These are phyloP conservation scores for Lampropteryx suffumata DNA, from an alignment of 2,888 invertebrate species.

Conservation along the genomic window DNA sequence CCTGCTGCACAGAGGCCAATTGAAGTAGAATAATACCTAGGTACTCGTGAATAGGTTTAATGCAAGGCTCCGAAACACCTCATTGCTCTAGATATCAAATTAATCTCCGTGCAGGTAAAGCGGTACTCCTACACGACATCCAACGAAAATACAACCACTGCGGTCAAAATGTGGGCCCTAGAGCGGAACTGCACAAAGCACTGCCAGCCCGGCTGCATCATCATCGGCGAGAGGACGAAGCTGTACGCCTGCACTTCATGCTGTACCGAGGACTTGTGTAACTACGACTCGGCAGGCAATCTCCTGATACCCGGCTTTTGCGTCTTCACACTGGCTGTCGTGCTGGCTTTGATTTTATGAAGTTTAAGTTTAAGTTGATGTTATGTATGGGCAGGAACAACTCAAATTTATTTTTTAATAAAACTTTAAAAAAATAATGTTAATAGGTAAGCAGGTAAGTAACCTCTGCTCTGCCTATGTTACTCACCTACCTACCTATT, in stretches of 20 bases:
- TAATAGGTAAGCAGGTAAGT: no score
- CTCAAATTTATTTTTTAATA: neutral
- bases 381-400: no score
- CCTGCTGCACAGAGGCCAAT: no score
- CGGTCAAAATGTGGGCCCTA: constrained; percentile 89
- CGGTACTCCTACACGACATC: constrained; percentile 92
- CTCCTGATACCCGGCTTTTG: neutral
- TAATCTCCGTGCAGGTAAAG: constrained; percentile 84
- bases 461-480: no score
- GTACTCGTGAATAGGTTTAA: no score
- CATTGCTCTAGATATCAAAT: neutral
- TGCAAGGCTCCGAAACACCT: no score
- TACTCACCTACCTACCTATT: no score
- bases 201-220: constrained; percentile 94
- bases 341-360: constrained; percentile 21
- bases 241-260: constrained; percentile 94
- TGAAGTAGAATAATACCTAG: no score
- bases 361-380: neutral
- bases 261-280: constrained; percentile 90
- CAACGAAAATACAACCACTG: constrained; percentile 90
- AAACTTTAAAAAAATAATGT: no score
- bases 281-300: constrained; percentile 85
- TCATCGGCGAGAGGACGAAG: constrained; percentile 94
- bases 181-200: constrained; percentile 92
- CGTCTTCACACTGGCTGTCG: constrained; percentile 8